These are phyloP conservation scores for Oreochromis tanganicae DNA, from an alignment of 2,113 vertebrate species.

Conservation along the genomic window DNA sequence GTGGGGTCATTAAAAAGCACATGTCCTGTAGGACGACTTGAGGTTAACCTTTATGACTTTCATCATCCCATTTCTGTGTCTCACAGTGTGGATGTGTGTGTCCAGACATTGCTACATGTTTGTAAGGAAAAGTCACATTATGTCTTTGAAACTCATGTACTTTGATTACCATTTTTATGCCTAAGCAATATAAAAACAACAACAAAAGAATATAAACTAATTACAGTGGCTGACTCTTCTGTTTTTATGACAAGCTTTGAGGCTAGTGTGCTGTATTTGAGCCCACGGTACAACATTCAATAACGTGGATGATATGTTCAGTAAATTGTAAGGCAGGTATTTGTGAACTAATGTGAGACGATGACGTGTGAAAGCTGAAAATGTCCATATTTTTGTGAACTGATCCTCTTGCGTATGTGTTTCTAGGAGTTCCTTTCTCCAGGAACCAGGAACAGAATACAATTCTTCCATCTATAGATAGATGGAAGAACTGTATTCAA, in stretches of 20 bases:
- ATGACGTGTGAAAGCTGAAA: background rate
- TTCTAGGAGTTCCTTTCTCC: background rate
- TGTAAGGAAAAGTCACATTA: background rate
- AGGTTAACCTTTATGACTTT: background rate
- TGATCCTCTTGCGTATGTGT: background rate
- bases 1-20: background rate
- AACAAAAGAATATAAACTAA: background rate
- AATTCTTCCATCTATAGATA: too few relatives aligned
- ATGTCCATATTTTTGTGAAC: background rate
- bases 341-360: background rate
- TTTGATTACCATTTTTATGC: background rate
- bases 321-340: background rate
- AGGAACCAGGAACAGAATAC: too few relatives aligned
- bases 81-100: background rate
- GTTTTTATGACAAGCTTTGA: background rate
- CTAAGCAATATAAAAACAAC: background rate
- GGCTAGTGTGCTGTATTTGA: background rate
- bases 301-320: background rate
- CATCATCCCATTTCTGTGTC: background rate
- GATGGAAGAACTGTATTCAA: too few relatives aligned
- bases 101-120: background rate
- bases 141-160: background rate
- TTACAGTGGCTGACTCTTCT: background rate
- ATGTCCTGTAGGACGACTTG: background rate
- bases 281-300: background rate